phyloP scores from a whole-genome alignment of 2,113 vertebrate species.

The Poeciliopsis prolifica region DNA sequence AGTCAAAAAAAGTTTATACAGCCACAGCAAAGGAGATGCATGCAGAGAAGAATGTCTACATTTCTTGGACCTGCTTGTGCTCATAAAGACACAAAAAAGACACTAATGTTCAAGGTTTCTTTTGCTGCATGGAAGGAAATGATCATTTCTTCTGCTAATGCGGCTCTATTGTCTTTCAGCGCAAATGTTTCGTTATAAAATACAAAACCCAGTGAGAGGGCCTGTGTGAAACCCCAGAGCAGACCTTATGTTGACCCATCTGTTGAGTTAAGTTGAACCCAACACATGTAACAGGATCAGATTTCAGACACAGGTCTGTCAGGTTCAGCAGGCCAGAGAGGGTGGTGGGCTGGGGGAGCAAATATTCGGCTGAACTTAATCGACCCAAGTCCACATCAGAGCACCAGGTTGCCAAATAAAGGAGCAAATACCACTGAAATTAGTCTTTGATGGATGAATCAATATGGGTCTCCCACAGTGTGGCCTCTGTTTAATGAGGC shows the following conservation, averaged over 20 bases:
- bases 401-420: background rate
- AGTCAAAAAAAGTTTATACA: too few relatives aligned
- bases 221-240: background rate
- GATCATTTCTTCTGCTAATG: too few relatives aligned
- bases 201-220: too few relatives aligned
- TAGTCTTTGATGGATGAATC: constrained; percentile 44
- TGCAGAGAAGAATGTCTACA: too few relatives aligned
- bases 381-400: background rate
- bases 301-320: constrained; percentile 19
- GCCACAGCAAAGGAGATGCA: too few relatives aligned
- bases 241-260: too few relatives aligned
- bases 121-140: too few relatives aligned
- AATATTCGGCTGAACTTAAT: background rate
- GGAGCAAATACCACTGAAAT: constrained; percentile 24
- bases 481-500: constrained; percentile 32
- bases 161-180: too few relatives aligned
- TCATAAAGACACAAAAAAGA: too few relatives aligned
- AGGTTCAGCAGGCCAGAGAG: background rate
- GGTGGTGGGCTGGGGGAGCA: background rate
- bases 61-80: too few relatives aligned
- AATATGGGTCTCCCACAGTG: background rate
- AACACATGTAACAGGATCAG: constrained; percentile 6
- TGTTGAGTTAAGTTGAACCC: background rate
- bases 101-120: too few relatives aligned
- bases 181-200: too few relatives aligned